A percentile compares a stretch with the other conserved stretches of the same genome.
phyloP scores from a whole-genome alignment of 1,140 invertebrate species.

The Luehdorfia chinensis region DNA sequence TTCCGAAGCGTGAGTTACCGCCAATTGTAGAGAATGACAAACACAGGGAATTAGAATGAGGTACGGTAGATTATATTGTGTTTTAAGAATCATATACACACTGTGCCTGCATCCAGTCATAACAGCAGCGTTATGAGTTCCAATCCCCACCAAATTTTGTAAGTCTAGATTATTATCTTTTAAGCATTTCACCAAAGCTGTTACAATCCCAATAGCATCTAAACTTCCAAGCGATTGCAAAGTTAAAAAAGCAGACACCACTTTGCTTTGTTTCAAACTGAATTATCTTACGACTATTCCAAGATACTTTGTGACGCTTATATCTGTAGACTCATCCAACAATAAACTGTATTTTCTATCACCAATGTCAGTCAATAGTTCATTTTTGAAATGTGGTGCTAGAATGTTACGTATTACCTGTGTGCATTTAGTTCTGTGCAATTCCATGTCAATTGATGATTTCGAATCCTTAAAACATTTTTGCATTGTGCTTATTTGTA shows the following conservation, averaged over 20 bases:
- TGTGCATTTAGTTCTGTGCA: conserved; percentile 51
- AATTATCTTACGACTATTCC: conserved; percentile 50
- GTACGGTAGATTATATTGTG: conserved; percentile 40
- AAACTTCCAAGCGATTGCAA: conserved; percentile 29
- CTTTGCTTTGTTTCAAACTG: too few species aligned
- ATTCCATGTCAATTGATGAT: conserved; percentile 19
- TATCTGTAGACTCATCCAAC: conserved; percentile 62
- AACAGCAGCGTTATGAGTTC: too few species aligned
- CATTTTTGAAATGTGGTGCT: conserved; percentile 35
- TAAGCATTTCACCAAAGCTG: conserved; percentile 38
- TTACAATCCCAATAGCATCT: conserved; percentile 22
- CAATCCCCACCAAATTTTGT: too few species aligned
- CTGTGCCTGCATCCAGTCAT: too few species aligned
- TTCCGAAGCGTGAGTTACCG: conserved; percentile 26
- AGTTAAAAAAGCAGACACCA: conserved; percentile 34
- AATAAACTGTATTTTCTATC: conserved; percentile 47
- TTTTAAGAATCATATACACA: too few species aligned
- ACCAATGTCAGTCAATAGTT: conserved; percentile 40
- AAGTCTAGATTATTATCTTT: too few species aligned
- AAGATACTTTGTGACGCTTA: conserved; percentile 44
- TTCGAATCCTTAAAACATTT: background rate
- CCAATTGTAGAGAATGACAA: conserved; percentile 38
- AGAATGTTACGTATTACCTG: conserved; percentile 51
- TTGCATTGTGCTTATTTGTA: too few species aligned
- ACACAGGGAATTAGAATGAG: conserved; percentile 35